phyloP scores from a whole-genome alignment of 37 sponge, comb jelly and placozoan genomes.

The Cladorhizidae sp. region DNA sequence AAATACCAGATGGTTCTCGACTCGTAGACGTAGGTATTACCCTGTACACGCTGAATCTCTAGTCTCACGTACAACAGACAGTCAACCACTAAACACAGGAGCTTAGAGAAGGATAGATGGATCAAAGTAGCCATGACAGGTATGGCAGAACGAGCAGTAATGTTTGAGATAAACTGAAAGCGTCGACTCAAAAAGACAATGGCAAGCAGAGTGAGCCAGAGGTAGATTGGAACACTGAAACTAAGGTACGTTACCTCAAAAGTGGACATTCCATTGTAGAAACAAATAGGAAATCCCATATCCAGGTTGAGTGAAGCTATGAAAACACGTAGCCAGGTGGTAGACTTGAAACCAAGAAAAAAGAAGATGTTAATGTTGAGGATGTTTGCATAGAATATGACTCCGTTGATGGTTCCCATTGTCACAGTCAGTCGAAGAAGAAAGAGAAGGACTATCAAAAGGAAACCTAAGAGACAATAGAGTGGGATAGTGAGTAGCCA shows the following conservation, averaged over 20 bases:
- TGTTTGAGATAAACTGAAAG: neutral
- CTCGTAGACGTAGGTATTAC: too few species aligned
- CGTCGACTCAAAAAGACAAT: neutral
- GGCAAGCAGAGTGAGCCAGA: slow-evolving; percentile 7
- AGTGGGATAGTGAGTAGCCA: slow-evolving; percentile 21
- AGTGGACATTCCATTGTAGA: slow-evolving; percentile 33
- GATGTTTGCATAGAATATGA: slow-evolving; percentile 48
- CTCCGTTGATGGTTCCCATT: slow-evolving; percentile 38
- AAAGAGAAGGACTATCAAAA: slow-evolving; percentile 18
- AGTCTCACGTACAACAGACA: neutral
- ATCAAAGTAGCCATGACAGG: slow-evolving; percentile 47
- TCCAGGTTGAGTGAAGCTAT: slow-evolving; percentile 34
- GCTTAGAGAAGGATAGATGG: slow-evolving; percentile 26
- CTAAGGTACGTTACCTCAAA: neutral
- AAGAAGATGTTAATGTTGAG: neutral
- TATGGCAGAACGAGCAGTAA: neutral
- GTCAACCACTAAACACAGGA: slow-evolving; percentile 17
- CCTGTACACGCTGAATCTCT: neutral
- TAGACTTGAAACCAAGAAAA: neutral
- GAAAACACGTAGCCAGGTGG: slow-evolving; percentile 7
- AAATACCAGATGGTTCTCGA: neutral
- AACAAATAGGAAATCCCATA: slow-evolving; percentile 20
- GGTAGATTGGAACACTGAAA: slow-evolving; percentile 19
- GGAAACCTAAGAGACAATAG: slow-evolving; percentile 10
- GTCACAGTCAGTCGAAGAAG: slow-evolving; percentile 36